phyloP scores from a whole-genome alignment of 2,797 vertebrate genomes.

The Galaxias olidus region DNA sequence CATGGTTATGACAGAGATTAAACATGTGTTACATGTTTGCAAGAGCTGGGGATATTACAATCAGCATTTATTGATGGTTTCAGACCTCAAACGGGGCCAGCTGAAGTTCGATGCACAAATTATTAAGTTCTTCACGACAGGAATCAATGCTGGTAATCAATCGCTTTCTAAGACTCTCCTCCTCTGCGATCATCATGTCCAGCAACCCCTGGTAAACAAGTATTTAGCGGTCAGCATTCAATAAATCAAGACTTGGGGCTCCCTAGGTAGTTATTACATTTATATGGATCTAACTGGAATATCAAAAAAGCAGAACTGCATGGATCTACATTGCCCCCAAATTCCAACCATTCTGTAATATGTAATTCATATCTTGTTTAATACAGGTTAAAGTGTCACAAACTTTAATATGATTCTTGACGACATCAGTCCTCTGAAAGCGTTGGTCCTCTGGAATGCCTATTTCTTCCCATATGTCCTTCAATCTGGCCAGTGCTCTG shows the following conservation, averaged over 20 bases:
- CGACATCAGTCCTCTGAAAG: conserved; percentile 83
- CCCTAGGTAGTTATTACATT: too few relatives aligned
- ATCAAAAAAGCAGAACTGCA: too few relatives aligned
- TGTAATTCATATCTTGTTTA: too few relatives aligned
- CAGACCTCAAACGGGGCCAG: conserved; percentile 80
- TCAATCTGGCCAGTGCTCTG: conserved; percentile 78
- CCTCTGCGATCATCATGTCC: conserved; percentile 90
- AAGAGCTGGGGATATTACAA: too few relatives aligned
- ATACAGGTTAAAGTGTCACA: conserved; percentile 21
- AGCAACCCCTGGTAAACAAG: conserved; percentile 75
- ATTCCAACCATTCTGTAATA: too few relatives aligned
- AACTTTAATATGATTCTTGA: conserved; percentile 89
- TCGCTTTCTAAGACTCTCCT: conserved; percentile 82
- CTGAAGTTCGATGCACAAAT: conserved; percentile 81
- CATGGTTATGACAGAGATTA: neutral
- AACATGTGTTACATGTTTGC: neutral
- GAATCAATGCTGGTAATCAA: conserved; percentile 78
- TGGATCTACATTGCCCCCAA: too few relatives aligned
- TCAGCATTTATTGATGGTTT: too few relatives aligned
- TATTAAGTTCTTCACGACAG: conserved; percentile 75
- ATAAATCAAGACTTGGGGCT: too few relatives aligned
- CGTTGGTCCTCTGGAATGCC: conserved; percentile 93
- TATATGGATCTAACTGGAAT: too few relatives aligned
- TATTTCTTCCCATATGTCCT: conserved; percentile 93
- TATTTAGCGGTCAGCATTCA: neutral